These are phyloP conservation scores for Apodemia hepburni DNA, from an alignment of 2,888 invertebrate species.

Conservation along the genomic window DNA sequence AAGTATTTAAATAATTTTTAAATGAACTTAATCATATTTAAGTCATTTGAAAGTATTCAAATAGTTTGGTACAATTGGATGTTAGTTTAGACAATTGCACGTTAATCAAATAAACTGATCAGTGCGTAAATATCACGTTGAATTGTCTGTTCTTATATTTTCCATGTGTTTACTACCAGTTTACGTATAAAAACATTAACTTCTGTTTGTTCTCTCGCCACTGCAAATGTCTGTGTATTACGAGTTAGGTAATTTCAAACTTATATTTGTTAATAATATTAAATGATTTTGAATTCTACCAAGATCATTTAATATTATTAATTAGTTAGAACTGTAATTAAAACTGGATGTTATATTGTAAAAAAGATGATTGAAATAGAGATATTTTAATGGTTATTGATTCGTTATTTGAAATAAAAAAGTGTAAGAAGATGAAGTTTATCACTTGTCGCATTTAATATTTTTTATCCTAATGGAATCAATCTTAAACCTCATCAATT, in stretches of 20 bases:
- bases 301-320: background rate
- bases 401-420: too few species aligned
- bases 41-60: too few species aligned
- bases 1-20: too few species aligned
- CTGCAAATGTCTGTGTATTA: background rate
- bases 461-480: too few species aligned
- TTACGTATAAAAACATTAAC: background rate
- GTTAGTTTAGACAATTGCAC: background rate
- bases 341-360: background rate
- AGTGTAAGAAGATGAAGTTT: too few species aligned
- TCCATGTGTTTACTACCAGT: background rate
- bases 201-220: background rate
- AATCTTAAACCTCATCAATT: too few species aligned
- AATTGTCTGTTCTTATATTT: background rate
- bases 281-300: background rate
- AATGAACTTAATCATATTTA: too few species aligned
- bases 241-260: background rate
- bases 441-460: too few species aligned
- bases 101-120: background rate
- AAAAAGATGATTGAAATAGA: background rate
- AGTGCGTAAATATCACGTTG: background rate
- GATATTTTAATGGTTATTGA: background rate
- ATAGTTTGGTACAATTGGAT: too few species aligned
- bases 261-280: background rate
- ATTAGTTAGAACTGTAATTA: background rate